Conservation (phyloP, 2,797 vertebrate species). For the Yasuhikotakia modesta region DNA sequence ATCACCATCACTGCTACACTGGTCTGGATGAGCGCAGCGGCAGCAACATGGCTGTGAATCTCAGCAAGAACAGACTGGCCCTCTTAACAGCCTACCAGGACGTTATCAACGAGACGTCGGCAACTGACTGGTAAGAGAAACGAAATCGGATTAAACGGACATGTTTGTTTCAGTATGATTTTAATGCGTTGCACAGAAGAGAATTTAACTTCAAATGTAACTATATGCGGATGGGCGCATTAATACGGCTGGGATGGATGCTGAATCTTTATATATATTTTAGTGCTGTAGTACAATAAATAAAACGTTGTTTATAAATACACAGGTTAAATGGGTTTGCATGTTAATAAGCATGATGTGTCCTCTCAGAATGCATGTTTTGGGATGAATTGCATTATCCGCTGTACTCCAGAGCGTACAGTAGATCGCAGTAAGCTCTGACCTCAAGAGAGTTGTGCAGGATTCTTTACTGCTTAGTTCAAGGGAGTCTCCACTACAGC, state of each 20-base stretch:
- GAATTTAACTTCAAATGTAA: conserved; percentile 8
- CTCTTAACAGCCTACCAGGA: conserved; percentile 95
- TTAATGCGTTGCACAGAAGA: background rate
- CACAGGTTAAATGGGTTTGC: background rate
- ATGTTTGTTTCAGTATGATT: background rate
- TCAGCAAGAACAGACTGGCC: conserved; percentile 90
- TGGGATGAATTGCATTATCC: background rate
- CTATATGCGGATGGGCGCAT: conserved; percentile 20
- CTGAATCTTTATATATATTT: conserved; percentile 26
- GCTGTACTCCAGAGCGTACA: conserved; percentile 1
- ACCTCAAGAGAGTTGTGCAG: conserved; percentile 47
- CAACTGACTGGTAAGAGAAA: conserved; percentile 90
- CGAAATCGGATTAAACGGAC: background rate
- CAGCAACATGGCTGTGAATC: conserved; percentile 85
- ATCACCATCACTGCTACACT: conserved; percentile 62
- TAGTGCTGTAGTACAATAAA: background rate
- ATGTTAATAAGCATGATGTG: no score
- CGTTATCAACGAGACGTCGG: conserved; percentile 88
- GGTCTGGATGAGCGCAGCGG: conserved; percentile 75
- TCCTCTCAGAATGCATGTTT: background rate
- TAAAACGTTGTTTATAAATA: background rate
- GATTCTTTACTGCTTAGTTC: conserved; percentile 48
- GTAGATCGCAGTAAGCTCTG: conserved; percentile 37
- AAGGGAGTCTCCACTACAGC: conserved; percentile 38
- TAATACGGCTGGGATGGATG: conserved; percentile 22